A percentile compares a stretch with the other conserved stretches of the same genome.
phyloP scores from a whole-genome alignment of 1,140 invertebrate species.

The Drosophila pseudoobscura region DNA sequence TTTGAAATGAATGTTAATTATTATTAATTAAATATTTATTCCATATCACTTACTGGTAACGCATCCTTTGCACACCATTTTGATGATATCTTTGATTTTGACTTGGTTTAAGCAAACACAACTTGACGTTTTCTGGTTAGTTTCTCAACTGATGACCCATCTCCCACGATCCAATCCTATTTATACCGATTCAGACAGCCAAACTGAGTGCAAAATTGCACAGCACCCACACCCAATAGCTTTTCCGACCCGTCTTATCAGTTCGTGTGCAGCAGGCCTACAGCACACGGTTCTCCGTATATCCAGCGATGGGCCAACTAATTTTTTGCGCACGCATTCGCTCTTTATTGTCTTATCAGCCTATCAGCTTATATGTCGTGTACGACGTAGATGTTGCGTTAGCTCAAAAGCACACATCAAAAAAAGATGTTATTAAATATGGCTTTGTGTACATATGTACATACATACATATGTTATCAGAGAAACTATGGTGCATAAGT shows the following conservation, averaged over 20 bases:
- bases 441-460: no score
- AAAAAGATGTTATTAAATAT: no score
- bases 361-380: constrained; percentile 41
- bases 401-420: constrained; percentile 21
- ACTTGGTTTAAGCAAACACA: constrained; percentile 16
- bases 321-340: constrained; percentile 53
- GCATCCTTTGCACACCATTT: constrained; percentile 65
- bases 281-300: constrained; percentile 34
- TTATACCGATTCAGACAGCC: constrained; percentile 23
- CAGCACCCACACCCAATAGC: constrained; percentile 27
- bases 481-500: no score
- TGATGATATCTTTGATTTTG: constrained; percentile 18
- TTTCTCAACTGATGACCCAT: constrained; percentile 44
- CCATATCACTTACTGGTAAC: constrained; percentile 51
- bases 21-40: not conserved
- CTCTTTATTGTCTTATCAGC: constrained; percentile 45
- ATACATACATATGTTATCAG: no score
- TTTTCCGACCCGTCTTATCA: constrained; percentile 42
- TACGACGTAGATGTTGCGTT: constrained; percentile 21
- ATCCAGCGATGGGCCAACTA: constrained; percentile 20
- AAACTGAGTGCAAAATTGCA: constrained; percentile 58
- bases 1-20: constrained; percentile 23
- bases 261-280: constrained; percentile 55
- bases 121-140: constrained; percentile 8
- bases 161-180: constrained; percentile 7